Evolutionary conservation across 2,888 invertebrate genomes (phyloP).

Genomic region (Pheosia gnoma): DNA sequence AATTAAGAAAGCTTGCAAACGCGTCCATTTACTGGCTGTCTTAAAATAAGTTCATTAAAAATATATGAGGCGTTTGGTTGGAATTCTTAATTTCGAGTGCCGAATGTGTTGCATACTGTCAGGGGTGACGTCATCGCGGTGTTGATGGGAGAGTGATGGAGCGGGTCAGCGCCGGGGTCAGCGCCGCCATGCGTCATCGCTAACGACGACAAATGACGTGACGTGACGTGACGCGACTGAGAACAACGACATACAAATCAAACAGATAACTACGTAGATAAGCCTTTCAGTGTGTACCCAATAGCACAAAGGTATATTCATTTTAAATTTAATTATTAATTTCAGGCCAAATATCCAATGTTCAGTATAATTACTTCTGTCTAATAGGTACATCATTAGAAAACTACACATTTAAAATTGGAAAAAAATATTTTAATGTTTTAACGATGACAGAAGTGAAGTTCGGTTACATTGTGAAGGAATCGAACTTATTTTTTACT

Average conservation of each 20-base stretch:
- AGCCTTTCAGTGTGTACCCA: not conserved
- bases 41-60: slow-evolving; percentile 5
- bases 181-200: slow-evolving; percentile 78
- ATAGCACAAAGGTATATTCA: too few species aligned
- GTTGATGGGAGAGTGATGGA: slow-evolving; percentile 77
- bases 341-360: too few species aligned
- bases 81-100: slow-evolving; percentile 6
- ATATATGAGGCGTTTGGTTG: slow-evolving; percentile 7
- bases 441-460: slow-evolving; percentile 34
- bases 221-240: slow-evolving; percentile 59
- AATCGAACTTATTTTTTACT: slow-evolving; percentile 66
- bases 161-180: slow-evolving; percentile 74
- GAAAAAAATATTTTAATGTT: slow-evolving; percentile 14
- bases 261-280: not conserved
- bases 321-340: too few species aligned
- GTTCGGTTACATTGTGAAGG: slow-evolving; percentile 34
- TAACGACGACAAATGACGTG: slow-evolving; percentile 83
- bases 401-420: not conserved
- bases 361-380: too few species aligned
- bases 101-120: slow-evolving; percentile 13
- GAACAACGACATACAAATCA: slow-evolving; percentile 30
- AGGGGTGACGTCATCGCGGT: slow-evolving; percentile 34
- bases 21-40: not conserved
- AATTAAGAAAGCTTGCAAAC: slow-evolving; percentile 8
- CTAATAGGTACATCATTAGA: too few species aligned